Evolutionary conservation across 2,888 invertebrate genomes (phyloP), one percentile per base, ranked within the genome.

Genomic region (Helleia helle): DNA sequence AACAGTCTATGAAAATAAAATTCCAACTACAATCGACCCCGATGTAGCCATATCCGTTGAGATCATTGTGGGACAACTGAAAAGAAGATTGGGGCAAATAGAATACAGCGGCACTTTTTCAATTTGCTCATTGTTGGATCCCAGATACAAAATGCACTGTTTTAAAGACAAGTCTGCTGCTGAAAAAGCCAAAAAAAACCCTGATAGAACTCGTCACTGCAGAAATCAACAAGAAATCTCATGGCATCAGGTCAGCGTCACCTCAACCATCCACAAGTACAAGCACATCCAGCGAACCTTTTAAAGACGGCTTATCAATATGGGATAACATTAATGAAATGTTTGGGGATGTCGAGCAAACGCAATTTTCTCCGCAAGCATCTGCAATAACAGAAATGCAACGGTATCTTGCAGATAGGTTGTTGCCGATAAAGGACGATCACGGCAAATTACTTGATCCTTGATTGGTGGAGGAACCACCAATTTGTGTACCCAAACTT

Each of bases 1-100:
- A 4, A 34, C 34, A n/a, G 34, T 29, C 4, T 29, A 29, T 6
- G 29, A 29, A 29, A 12, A 29, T 8, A 29, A 29, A 29, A 29
- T 29, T 5, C 29, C 29, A 15, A 15, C 15, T 15, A 3, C 15
- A 3, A 12, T 29, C 29, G 29, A 29, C 13, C 29, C 11, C 7
- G 13, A 29, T 4, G 29, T 29, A 5, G 12, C 11, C 7, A 29
- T 11, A 12, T 12, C 13, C 29, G 29, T 13, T 8, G 5, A 5
- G 6, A 13, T 29, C 29, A 29, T 29, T 4, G 29, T 12, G 4
- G 13, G 4, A 8, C 12, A 29, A 8, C 13, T 29, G 1, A 12
- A 29, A 29, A 12, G 4, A 6, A 29, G 12, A 12, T 7, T 29
- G 5, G 29, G 29, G 3, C 29, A 29, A 7, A 4, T 29, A 5